Evolutionary conservation across 2,888 invertebrate genomes (phyloP).

Genomic region (Patella ulyssiponensis): DNA sequence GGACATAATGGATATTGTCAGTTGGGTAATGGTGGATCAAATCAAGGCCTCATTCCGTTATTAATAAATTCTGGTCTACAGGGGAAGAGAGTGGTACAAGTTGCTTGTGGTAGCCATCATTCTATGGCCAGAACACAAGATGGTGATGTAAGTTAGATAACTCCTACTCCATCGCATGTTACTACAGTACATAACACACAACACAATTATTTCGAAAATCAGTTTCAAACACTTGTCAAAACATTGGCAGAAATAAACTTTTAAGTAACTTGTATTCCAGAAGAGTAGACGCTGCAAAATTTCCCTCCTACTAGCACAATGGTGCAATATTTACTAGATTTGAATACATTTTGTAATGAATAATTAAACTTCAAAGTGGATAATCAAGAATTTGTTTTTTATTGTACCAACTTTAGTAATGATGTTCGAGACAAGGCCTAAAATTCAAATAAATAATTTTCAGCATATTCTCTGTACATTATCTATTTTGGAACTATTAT

Average conservation of each 20-base stretch:
- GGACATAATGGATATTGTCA: constrained; percentile 78
- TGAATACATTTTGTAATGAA: too few relatives aligned
- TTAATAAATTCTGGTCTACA: constrained; percentile 73
- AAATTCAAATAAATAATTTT: too few relatives aligned
- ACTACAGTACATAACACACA: background rate
- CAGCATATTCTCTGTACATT: too few relatives aligned
- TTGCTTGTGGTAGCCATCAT: constrained; percentile 78
- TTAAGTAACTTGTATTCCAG: too few relatives aligned
- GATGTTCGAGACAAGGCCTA: too few relatives aligned
- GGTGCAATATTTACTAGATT: too few relatives aligned
- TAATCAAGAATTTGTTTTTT: too few relatives aligned
- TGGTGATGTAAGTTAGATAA: constrained; percentile 74
- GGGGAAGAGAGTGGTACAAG: constrained; percentile 74
- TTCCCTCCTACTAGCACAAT: background rate
- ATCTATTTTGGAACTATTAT: too few relatives aligned
- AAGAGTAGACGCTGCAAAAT: background rate
- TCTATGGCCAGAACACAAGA: constrained; percentile 76
- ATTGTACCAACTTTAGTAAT: too few relatives aligned
- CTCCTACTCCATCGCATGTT: background rate
- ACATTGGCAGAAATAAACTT: too few relatives aligned
- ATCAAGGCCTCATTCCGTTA: constrained; percentile 74
- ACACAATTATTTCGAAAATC: background rate
- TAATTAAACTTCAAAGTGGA: too few relatives aligned
- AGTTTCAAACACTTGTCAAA: background rate
- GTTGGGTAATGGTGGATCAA: constrained; percentile 76